A percentile compares a stretch with the other conserved stretches of the same genome.
These are phyloP conservation scores for Psophia crepitans DNA, from an alignment of 2,113 vertebrate species.

Conservation along the genomic window DNA sequence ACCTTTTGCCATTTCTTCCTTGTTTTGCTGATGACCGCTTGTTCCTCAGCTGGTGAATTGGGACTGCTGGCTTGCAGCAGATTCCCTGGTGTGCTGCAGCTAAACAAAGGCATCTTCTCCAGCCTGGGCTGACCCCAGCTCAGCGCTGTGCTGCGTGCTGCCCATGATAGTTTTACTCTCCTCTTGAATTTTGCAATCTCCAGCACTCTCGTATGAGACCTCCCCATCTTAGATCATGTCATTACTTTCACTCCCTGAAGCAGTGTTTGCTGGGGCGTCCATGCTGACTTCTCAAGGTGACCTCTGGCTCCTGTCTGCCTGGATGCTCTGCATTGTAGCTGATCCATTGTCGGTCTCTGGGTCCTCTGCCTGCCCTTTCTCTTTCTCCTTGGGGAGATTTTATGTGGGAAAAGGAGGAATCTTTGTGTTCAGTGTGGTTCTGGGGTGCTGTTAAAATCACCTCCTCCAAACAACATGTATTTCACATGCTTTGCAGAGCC, in stretches of 20 bases:
- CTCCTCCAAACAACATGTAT: rapidly evolving
- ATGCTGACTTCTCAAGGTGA: not conserved
- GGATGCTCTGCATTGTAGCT: not conserved
- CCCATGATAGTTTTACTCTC: not conserved
- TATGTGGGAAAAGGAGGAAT: not conserved
- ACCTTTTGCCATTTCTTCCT: not conserved
- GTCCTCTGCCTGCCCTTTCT: not conserved
- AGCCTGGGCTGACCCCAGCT: not conserved
- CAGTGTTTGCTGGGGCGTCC: not conserved
- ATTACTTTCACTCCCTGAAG: not conserved
- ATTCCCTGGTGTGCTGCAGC: not conserved
- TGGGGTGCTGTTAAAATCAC: not conserved
- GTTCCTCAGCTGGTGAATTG: not conserved
- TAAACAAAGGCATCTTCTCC: not conserved
- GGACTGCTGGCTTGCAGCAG: not conserved
- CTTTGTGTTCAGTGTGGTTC: not conserved
- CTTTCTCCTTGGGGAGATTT: not conserved
- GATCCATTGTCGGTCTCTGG: not conserved
- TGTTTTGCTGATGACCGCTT: not conserved
- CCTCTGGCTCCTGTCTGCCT: not conserved
- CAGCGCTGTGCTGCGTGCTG: not conserved
- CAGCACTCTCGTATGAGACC: not conserved
- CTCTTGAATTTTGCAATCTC: not conserved
- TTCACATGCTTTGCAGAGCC: not conserved
- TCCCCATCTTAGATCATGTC: not conserved